Evolutionary conservation across 2,888 invertebrate genomes (phyloP), one percentile per base, ranked within the genome.

Genomic region (Lottia gigantea): DNA sequence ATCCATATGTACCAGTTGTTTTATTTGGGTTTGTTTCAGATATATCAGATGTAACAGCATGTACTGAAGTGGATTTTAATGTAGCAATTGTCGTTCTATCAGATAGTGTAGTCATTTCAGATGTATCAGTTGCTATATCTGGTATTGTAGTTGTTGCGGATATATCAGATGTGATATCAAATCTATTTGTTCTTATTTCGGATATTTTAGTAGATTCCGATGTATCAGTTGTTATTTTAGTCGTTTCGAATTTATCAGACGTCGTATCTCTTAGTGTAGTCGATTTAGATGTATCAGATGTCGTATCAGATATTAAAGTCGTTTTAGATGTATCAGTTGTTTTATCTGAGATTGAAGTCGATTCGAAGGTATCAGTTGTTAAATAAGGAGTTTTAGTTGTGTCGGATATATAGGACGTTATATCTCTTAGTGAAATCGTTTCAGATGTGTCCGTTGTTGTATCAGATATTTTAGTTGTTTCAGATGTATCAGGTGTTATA

Each of bases 401-500:
- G 1, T 46, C 23, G 2, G 46, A n/a, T n/a, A n/a, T n/a, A n/a
- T n/a, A n/a, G n/a, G n/a, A n/a, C n/a, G n/a, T n/a, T n/a, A n/a
- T n/a, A n/a, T n/a, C n/a, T n/a, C n/a, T n/a, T n/a, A n/a, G 11
- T 66, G 47, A 23, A 12, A 15, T 15, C 1, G 55, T 55, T 19
- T 55, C n/a, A 19, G 55, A 55, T 55, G 2, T 14, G 0, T n/a
- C 19, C 0, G n/a, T 2, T 55, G 8, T 23, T 55, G 12, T 19
- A n/a, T 55, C 11, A 45, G 45, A 45, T 12, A 40, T 23, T 40
- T 12, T 45, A 31, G 64, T 31, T 16, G 19, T 4, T 64, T n/a
- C 45, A 15, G 62, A 19, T 68, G 68, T 68, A 45, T 46, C 15
- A 23, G 49, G 47, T 26, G 26, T 31, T 11, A 25, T 47, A 64